Evolutionary conservation across 2,888 invertebrate species (phyloP), one percentile per base, ranked within the genome.

Genomic region (Lithophane ornitopus): DNA sequence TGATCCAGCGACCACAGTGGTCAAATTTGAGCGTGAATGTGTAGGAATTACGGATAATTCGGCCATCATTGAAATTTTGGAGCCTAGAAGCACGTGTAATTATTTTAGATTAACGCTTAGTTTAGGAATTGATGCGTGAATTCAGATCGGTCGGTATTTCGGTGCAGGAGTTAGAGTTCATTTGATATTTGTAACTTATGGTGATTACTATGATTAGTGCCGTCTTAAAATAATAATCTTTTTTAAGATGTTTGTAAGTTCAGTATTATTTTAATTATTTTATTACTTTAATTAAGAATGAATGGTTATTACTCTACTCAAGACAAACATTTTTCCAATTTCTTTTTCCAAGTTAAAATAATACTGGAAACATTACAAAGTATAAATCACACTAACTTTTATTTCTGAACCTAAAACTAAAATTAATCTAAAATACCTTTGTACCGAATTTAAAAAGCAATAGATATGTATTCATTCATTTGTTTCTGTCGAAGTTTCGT

Each of bases 1-100:
- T 85, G 89, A 89, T 85, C 87, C 81, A 54, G 39, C 12, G 65
- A 72, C 84, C 85, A 78, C 76, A 69, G 78, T 74, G 82, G 84
- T 65, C 70, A 75, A 86, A 85, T 88, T 87, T 85, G 59, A 81
- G 70, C 78, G 67, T 59, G 49, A 85, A 87, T 76, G 78, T 78
- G 74, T 74, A 56, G 74, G 74, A 82, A 87, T 87, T 88, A 80
- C 63, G 78, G 70, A 73, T 75, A 79, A 85, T 81, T 80, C 75
- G 56, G 66, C 62, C 52, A 70, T 82, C 81, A 82, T 80, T 83
- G 82, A 78, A 81, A 85, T 80, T 85, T 80, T 16, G 44, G 41
- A 22, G 61, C n/a, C n/a, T 28, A 61, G 61, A 11, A 67, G 67
- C 69, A 61, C n/a, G 56, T 76, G 69, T 78, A 75, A 83, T 82